Conservation (phyloP, 2,113 vertebrate species). For the Bambusicola thoracicus region DNA sequence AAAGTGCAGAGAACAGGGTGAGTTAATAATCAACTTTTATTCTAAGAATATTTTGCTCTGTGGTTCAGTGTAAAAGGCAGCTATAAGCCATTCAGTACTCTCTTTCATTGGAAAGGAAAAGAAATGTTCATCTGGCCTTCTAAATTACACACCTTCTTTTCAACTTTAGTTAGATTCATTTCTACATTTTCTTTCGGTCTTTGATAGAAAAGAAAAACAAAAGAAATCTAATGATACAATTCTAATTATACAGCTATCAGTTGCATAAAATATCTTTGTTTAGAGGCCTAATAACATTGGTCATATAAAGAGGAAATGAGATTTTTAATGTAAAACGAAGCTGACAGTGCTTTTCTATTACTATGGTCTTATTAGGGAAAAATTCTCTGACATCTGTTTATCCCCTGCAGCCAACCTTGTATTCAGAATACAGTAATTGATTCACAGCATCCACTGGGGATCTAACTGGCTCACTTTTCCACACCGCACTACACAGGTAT, state of each 20-base stretch:
- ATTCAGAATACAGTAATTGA: conserved; percentile 96
- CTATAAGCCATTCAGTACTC: not conserved
- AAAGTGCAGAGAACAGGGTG: not conserved
- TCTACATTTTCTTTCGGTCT: conserved; percentile 50
- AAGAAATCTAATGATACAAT: conserved; percentile 64
- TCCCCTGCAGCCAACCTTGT: conserved; percentile 90
- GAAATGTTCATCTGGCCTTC: not conserved
- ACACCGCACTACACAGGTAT: conserved; percentile 86
- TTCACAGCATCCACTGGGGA: conserved; percentile 90
- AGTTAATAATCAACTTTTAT: conserved; percentile 15
- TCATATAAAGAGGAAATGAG: conserved; percentile 86
- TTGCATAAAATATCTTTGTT: conserved; percentile 84
- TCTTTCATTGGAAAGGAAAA: conserved; percentile 24
- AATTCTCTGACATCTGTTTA: conserved; percentile 92
- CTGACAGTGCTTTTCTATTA: conserved; percentile 89
- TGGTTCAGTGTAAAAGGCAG: conserved; percentile 61
- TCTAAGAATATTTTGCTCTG: conserved; percentile 36
- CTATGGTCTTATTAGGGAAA: conserved; percentile 90
- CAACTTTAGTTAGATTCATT: conserved; percentile 16
- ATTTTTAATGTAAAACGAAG: conserved; percentile 88
- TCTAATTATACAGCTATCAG: conserved; percentile 68
- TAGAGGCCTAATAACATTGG: conserved; percentile 83
- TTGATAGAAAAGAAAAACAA: conserved; percentile 59
- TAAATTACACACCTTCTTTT: conserved; percentile 34
- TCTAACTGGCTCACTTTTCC: conserved; percentile 85